Percentiles rank a stretch among this genome's conserved stretches.
Conservation (phyloP, 2,797 vertebrate species). For the Mormyrus hasselquistii region DNA sequence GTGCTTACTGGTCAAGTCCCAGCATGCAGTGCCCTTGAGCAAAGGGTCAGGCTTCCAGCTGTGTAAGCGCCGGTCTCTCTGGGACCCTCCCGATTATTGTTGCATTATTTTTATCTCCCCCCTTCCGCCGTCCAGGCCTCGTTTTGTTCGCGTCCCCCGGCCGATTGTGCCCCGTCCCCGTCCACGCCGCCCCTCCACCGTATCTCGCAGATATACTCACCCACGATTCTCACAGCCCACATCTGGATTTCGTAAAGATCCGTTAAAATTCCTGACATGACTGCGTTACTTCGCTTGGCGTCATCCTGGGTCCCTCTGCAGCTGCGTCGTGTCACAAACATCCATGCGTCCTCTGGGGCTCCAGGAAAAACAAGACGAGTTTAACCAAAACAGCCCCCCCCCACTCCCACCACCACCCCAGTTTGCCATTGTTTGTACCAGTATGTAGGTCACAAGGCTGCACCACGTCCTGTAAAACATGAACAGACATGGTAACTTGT, state of each 20-base stretch:
- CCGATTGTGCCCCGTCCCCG: not conserved
- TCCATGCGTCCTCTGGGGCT: not conserved
- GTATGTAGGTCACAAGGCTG: not conserved
- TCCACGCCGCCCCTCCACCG: not conserved
- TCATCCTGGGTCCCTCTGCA: constrained; percentile 24
- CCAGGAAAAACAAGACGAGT: constrained; percentile 9
- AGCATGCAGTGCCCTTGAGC: not conserved
- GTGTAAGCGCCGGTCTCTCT: not conserved
- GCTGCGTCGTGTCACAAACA: not conserved
- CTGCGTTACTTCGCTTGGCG: constrained; percentile 7
- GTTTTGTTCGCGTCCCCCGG: not conserved
- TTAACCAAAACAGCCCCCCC: constrained; percentile 15
- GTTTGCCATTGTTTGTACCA: not conserved
- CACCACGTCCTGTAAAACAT: not conserved
- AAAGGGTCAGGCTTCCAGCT: not conserved
- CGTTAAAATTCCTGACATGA: constrained; percentile 28
- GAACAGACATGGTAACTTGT: not conserved
- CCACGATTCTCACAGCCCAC: not conserved
- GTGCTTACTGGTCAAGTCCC: not conserved
- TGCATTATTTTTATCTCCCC: not conserved
- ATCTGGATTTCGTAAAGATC: not conserved
- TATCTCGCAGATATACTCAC: not conserved
- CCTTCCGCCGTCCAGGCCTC: not conserved
- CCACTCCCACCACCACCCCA: not conserved
- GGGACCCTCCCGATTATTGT: not conserved